Conservation (phyloP, 2,888 invertebrate genomes). For the Epinotia brunnichana region DNA sequence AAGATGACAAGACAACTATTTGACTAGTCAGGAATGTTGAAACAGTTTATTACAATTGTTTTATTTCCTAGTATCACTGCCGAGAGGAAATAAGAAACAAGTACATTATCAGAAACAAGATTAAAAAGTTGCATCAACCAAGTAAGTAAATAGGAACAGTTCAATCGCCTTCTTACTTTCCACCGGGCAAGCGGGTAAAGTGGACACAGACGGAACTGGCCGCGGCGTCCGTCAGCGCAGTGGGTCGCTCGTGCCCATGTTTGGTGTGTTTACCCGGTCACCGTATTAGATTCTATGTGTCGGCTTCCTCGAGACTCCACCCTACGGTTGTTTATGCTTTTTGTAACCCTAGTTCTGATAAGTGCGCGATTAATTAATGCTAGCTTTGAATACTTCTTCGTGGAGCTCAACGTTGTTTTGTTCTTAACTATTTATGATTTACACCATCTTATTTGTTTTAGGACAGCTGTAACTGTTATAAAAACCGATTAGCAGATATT, state of each 20-base stretch:
- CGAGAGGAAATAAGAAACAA: background rate
- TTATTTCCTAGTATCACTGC: background rate
- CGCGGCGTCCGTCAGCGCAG: conserved; percentile 67
- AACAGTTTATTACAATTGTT: background rate
- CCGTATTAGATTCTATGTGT: conserved; percentile 70
- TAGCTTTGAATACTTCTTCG: background rate
- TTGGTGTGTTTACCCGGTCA: conserved; percentile 66
- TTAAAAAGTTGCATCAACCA: conserved; percentile 33
- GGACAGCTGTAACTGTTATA: background rate
- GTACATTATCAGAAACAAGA: conserved; percentile 11
- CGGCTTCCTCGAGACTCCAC: conserved; percentile 38
- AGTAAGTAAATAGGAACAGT: conserved; percentile 50
- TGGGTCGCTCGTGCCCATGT: conserved; percentile 73
- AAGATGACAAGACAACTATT: background rate
- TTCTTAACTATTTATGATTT: background rate
- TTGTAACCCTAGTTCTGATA: conserved; percentile 25
- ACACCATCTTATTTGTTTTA: too few relatives aligned
- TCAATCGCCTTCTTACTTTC: conserved; percentile 69
- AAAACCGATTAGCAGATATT: background rate
- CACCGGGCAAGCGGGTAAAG: conserved; percentile 73
- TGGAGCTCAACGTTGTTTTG: background rate
- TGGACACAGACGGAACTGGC: conserved; percentile 73
- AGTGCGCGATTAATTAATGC: conserved; percentile 30
- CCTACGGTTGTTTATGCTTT: conserved; percentile 41
- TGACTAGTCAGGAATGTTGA: background rate